Base-by-base conservation (phyloP, 1,140 invertebrate species). In the Zaprionus capensis region DNA sequence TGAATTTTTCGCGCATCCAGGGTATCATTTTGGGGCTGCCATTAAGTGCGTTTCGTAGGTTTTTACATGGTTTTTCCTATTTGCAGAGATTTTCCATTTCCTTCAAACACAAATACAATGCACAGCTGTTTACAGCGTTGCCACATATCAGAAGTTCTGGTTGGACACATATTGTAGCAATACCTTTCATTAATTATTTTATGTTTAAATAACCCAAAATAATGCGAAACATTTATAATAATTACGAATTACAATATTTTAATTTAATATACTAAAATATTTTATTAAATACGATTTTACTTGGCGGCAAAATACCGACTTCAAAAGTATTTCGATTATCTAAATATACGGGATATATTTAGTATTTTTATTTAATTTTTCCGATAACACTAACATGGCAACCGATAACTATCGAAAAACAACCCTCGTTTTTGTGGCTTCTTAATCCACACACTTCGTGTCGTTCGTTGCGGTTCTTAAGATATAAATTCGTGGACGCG, bases 1-100 rank as follows among this genome's bases (percentile, higher is more conserved):
- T 91, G 64, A 92, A 82, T 76, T 92, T 92, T 56, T 92, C 91
- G 70, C 90, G 83, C 76, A 93, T 86, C 92, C 92, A 93, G 62
- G 92, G 92, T 80, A 93, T 92, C 92, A 93, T 93, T 20, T 55
- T 90, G 78, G 70, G 64, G 69, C 78, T 72, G 62, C 71, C 86
- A 82, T 86, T 71, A 78, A 64, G 53, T 63, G 49, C 26, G n/a
- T 49, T 55, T 36, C 22, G 24, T 55, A n/a, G 49, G 46, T 51
- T 71, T 15, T 82, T 80, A 71, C 63, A 70, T 70, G 34, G n/a
- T 31, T 31, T 73, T 83, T 70, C 22, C 12, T 4, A 56, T 57
- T 41, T 55, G 49, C 61, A 56, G 31, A 41, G 17, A 53, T 71
- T 71, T 72, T 69, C 24, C 31, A 64, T 63, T 75, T 70, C 20